Base-by-base conservation (phyloP, 1,140 invertebrate genomes). In the Tribolium castaneum region DNA sequence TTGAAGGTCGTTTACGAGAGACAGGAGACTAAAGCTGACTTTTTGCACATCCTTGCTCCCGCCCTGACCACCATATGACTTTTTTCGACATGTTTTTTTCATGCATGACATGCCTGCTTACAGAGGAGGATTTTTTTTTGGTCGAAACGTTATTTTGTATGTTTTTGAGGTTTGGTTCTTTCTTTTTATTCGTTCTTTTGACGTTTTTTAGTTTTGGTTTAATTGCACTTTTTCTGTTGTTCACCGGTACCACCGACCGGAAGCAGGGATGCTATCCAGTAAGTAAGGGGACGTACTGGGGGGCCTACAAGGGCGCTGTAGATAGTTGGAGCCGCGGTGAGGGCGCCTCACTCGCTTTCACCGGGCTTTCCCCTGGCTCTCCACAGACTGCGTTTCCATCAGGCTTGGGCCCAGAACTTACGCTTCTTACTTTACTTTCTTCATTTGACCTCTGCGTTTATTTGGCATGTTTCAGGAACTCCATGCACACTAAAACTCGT, bases 261-360 rank as follows among this genome's bases (percentile, higher is more conserved):
- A 88, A 88, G 87, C 91, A 93, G 92, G 92, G 92, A 92, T 93
- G 92, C 91, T 92, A 92, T 90, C 89, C 91, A 92, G 93, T 94
- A 94, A 94, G 93, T 94, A 93, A 91, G 88, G 72, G 70, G 49
- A 50, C 16, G 10, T 14, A n/a, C 34, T 10, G 16, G 45, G 30
- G 70, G 39, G 71, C 52, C 71, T 62, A 7, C 13, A 22, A 39
- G 71, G 71, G 50, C 49, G 49, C 30, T 73, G 71, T 73, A 73
- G 71, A 30, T 72, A 73, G 71, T 49, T 22, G 6, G 71, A 73
- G 51, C 19, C 49, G 52, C 71, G 51, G 51, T 73, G 71, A 73
- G 22, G 51, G 71, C 19, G 19, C 12, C 25, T 10, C 19, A 7
- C 16, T 9, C 25, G 49, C 71, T 72, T 74, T 78, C 39, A 66